Base-by-base conservation (phyloP, 1,140 invertebrate species). In the Coboldia fuscipes region DNA sequence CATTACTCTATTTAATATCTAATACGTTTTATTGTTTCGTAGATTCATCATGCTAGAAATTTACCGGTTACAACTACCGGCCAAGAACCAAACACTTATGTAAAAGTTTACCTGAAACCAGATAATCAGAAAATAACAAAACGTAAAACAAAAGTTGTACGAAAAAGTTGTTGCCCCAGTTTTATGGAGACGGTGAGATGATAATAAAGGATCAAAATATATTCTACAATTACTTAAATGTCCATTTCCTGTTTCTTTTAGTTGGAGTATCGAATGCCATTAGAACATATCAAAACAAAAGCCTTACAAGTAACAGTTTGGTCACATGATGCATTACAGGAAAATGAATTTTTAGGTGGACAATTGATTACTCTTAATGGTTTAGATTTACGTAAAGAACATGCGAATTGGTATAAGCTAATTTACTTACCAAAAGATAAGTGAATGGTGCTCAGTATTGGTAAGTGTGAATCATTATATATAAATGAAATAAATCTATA, bases 111-210 rank as follows among this genome's bases (percentile, higher is more conserved):
- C 54, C 62, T 97, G 34, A 72, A 86, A 42, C 82, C 70, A 47
- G 90, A 82, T 58, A 79, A 62, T 47, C 78, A 66, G 37, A 92
- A 92, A 61, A 72, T 66, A 37, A 94, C 92, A 18, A 97, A 97
- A 60, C 63, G 85, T 10, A 97, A 97, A 58, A 97, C 92, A 0
- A 88, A 89, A 60, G 80, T 93, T 15, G 71, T 93, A 2, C 78
- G 79, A 42, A 75, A 78, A 45, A 90, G 82, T 50, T 85, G 80
- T 49, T 83, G 94, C 62, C 90, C 90, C 6, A 90, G 85, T 17
- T 97, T 90, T 58, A 96, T 97, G 85, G 90, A 97, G 70, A 89
- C 89, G 79, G 82, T 90, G 58, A 62, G 49, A 9, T 26, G 24
- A 28, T 28, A 19, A 3, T 8, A 32, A 13, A 4, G 3, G 21